Evolutionary conservation across 2,888 invertebrate genomes (phyloP), one percentile per base, ranked within the genome.

Genomic region (Galerucella pusilla): DNA sequence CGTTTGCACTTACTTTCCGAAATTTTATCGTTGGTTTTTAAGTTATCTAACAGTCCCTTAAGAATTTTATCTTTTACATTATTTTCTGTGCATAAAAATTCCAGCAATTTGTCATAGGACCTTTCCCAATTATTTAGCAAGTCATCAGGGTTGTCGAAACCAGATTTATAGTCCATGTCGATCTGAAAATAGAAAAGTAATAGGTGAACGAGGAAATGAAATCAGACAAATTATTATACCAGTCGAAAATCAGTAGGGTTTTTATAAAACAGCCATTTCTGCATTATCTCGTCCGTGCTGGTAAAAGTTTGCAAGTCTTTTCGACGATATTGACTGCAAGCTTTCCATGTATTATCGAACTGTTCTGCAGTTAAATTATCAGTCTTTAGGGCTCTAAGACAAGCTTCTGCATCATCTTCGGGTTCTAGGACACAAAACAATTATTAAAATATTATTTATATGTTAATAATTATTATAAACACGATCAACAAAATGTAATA

Each of bases 281-380:
- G 49, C 14, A 45, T 28, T 61, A 73, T 73, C 10, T 67, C 46
- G 45, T 45, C 45, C 45, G 45, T 45, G 45, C 45, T 45, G 45
- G 45, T 45, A 45, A 45, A 45, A 45, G 45, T 45, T 45, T 45
- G 45, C 45, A 45, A 45, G 45, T 45, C 45, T 45, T 45, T 45
- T 45, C 45, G 45, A 45, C 6, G 45, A 64, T 65, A 77, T 68
- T 75, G 71, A 45, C 71, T 66, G 63, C 80, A 80, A 5, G 77
- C 78, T 68, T 79, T 77, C 79, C 80, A 80, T 5, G 16, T 61
- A 25, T 25, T 20, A 64, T 80, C 80, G 64, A 80, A 80, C 35
- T 80, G 63, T 60, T 79, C 77, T 5, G 68, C 42, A 45, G 71
- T 72, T 68, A 80, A 67, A 57, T 78, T 79, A 52, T 80, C 79